Conservation (phyloP, 1,140 invertebrate species). For the Araneus ventricosus region DNA sequence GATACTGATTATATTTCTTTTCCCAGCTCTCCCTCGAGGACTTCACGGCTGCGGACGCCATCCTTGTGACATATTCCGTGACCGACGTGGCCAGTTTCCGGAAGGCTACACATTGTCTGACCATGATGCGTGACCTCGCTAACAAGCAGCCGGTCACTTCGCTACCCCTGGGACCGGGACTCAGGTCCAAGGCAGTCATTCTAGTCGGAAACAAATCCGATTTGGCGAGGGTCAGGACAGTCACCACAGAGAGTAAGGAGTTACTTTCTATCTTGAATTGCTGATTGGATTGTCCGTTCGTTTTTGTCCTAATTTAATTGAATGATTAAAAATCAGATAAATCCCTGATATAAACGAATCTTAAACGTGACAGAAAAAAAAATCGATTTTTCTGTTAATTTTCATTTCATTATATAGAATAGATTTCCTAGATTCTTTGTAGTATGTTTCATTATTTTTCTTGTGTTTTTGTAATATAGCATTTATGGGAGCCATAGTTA, state of each 20-base stretch:
- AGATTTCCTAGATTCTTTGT: too few relatives aligned
- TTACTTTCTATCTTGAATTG: too few relatives aligned
- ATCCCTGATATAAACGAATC: too few relatives aligned
- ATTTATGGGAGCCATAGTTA: too few relatives aligned
- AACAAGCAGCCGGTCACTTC: background rate
- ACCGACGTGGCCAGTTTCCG: slow-evolving; percentile 55
- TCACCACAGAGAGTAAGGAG: slow-evolving; percentile 91
- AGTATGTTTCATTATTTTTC: too few relatives aligned
- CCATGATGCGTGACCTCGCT: slow-evolving; percentile 23
- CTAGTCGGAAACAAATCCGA: slow-evolving; percentile 98
- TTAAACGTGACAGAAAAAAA: too few relatives aligned
- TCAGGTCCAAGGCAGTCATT: slow-evolving; percentile 86
- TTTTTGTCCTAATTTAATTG: too few relatives aligned
- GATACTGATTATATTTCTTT: background rate
- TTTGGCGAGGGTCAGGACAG: slow-evolving; percentile 91
- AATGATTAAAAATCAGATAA: too few relatives aligned
- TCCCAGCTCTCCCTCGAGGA: slow-evolving; percentile 28
- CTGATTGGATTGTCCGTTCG: too few relatives aligned
- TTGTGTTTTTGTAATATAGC: too few relatives aligned
- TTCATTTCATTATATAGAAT: too few relatives aligned
- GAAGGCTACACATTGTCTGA: background rate
- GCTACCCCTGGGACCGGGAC: background rate
- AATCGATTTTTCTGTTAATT: too few relatives aligned
- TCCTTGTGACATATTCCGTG: slow-evolving; percentile 65
- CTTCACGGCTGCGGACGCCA: slow-evolving; percentile 29